Evolutionary conservation across 2,797 vertebrate genomes (phyloP).

Genomic region (Phoeniculus purpureus): DNA sequence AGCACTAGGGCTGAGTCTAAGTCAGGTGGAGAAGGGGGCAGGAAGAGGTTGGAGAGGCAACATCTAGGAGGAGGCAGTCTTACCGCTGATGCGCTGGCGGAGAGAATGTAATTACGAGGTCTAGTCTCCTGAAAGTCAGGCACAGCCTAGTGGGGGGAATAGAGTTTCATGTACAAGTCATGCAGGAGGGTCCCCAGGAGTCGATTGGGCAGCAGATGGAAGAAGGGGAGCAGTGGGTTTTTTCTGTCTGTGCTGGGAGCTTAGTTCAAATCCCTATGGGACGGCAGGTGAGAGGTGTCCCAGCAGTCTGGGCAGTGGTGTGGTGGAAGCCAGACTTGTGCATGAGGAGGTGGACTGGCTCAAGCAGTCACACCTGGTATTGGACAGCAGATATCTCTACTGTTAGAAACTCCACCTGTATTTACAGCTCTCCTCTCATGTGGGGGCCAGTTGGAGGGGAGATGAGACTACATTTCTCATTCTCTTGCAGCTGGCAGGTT

Average conservation of each 20-base stretch:
- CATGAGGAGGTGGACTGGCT: not conserved
- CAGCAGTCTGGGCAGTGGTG: rapidly evolving
- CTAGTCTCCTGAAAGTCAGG: conserved; percentile 98
- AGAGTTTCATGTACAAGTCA: conserved; percentile 71
- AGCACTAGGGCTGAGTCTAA: not conserved
- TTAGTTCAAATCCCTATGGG: not conserved
- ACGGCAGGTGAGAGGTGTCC: not conserved
- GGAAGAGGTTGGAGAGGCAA: conserved; percentile 18
- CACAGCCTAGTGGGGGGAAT: conserved; percentile 83
- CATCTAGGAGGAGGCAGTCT: conserved; percentile 70
- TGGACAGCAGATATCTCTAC: not conserved
- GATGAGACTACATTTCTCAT: not conserved
- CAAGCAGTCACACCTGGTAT: not conserved
- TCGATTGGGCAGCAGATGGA: not conserved
- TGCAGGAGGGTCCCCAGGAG: not conserved
- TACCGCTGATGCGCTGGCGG: conserved; percentile 96
- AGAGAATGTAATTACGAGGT: conserved; percentile 96
- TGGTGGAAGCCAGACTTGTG: not conserved
- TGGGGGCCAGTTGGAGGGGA: not conserved
- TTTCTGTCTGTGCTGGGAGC: not conserved
- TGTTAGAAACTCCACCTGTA: not conserved
- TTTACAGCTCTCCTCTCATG: not conserved
- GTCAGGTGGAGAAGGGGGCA: conserved; percentile 3
- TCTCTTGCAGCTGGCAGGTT: not conserved
- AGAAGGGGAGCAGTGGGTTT: not conserved